Evolutionary conservation across 2,888 invertebrate genomes (phyloP).

Genomic region (Siphonodentalium dalli): DNA sequence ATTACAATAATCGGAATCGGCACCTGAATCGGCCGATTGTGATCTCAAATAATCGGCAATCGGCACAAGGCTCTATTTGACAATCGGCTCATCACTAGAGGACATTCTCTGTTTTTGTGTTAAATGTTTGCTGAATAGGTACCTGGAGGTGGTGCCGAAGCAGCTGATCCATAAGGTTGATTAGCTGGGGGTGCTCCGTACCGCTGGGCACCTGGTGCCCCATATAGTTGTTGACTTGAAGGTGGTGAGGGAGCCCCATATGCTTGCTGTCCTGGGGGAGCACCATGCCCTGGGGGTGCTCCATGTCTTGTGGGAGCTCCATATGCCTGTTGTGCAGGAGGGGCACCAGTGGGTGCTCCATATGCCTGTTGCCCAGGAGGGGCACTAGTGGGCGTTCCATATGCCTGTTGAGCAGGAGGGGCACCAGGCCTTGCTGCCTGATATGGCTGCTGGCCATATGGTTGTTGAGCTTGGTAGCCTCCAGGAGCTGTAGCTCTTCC

Average conservation of each 20-base stretch:
- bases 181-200: slow-evolving; percentile 14
- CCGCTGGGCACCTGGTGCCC: slow-evolving; percentile 17
- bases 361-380: slow-evolving; percentile 25
- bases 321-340: slow-evolving; percentile 16
- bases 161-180: slow-evolving; percentile 26
- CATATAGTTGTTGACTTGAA: background rate
- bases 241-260: background rate
- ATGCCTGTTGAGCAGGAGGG: no score
- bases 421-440: no score
- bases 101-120: no score
- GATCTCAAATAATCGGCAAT: no score
- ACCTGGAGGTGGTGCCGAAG: slow-evolving; percentile 26
- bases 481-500: no score
- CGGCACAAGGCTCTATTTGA: no score
- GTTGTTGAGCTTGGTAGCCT: no score
- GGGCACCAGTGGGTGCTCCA: slow-evolving; percentile 17
- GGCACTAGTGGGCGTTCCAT: no score
- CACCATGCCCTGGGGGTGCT: slow-evolving; percentile 19
- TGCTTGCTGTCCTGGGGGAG: background rate
- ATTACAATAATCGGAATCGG: no score
- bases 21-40: no score
- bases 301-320: slow-evolving; percentile 10
- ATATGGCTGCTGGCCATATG: no score
- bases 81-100: no score
- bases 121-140: slow-evolving; percentile 23